phyloP scores from a whole-genome alignment of 2,113 vertebrate genomes.

The Egretta garzetta region DNA sequence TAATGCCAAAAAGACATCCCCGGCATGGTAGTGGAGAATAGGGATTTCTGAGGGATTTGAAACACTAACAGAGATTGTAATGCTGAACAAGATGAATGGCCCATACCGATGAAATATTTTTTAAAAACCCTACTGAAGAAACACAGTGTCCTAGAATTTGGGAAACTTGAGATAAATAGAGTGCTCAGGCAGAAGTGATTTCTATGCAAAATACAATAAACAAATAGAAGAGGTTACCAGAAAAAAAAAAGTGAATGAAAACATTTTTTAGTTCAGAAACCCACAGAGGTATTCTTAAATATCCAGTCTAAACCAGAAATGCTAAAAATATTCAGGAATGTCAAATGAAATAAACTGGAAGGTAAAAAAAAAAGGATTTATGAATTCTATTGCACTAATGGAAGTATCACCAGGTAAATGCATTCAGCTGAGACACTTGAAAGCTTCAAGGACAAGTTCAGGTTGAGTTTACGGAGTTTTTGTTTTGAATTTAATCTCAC shows the following conservation, averaged over 20 bases:
- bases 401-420: constrained; percentile 48
- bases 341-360: background rate
- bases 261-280: background rate
- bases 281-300: background rate
- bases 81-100: background rate
- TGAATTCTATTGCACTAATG: constrained; percentile 16
- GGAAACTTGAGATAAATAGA: background rate
- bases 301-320: background rate
- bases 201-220: background rate
- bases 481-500: constrained; percentile 63
- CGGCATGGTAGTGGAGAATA: accelerated
- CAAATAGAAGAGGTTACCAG: background rate
- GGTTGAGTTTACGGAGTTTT: constrained; percentile 55
- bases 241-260: background rate
- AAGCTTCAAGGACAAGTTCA: constrained; percentile 70
- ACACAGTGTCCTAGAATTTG: background rate
- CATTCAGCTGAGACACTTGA: constrained; percentile 57
- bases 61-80: background rate
- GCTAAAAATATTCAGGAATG: background rate
- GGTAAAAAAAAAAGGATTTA: background rate
- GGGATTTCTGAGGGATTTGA: background rate
- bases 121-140: background rate
- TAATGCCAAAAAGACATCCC: background rate
- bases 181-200: background rate
- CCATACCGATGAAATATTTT: background rate